A percentile compares a stretch with the other conserved stretches of the same genome.
These are phyloP conservation scores for Nysson spinosus DNA, from an alignment of 2,888 invertebrate genomes.

Conservation along the genomic window DNA sequence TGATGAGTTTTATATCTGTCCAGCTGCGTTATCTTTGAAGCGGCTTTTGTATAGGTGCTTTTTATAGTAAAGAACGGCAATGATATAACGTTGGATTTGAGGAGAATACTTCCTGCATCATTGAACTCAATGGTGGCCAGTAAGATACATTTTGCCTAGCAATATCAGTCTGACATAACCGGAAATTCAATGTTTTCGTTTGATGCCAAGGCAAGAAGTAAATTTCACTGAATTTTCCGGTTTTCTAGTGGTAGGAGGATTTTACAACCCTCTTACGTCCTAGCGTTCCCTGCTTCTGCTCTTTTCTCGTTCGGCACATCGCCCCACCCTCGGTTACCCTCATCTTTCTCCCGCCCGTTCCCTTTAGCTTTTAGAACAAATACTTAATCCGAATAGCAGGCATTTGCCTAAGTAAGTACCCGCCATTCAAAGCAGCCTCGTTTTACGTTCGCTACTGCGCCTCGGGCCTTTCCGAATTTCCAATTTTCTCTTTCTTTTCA, in stretches of 20 bases:
- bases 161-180: slow-evolving; percentile 49
- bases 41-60: not conserved
- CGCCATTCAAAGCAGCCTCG: slow-evolving; percentile 70
- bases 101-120: slow-evolving; percentile 16
- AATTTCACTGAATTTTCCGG: slow-evolving; percentile 68
- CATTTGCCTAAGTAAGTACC: slow-evolving; percentile 76
- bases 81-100: slow-evolving; percentile 12
- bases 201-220: slow-evolving; percentile 56
- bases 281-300: slow-evolving; percentile 31
- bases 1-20: not conserved
- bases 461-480: slow-evolving; percentile 38
- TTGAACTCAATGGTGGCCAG: slow-evolving; percentile 43
- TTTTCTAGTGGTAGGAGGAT: slow-evolving; percentile 59
- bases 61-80: not conserved
- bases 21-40: not conserved
- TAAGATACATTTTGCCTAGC: slow-evolving; percentile 50
- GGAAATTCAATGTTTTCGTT: slow-evolving; percentile 58
- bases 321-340: slow-evolving; percentile 20
- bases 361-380: slow-evolving; percentile 74
- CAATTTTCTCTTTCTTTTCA: slow-evolving; percentile 34
- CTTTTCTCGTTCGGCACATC: slow-evolving; percentile 7
- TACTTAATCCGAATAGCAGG: slow-evolving; percentile 75
- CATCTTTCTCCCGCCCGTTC: slow-evolving; percentile 56
- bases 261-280: slow-evolving; percentile 62
- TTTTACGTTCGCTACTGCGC: slow-evolving; percentile 63